Evolutionary conservation across 2,888 invertebrate genomes (phyloP), one percentile per base, ranked within the genome.

Genomic region (Patella depressa): DNA sequence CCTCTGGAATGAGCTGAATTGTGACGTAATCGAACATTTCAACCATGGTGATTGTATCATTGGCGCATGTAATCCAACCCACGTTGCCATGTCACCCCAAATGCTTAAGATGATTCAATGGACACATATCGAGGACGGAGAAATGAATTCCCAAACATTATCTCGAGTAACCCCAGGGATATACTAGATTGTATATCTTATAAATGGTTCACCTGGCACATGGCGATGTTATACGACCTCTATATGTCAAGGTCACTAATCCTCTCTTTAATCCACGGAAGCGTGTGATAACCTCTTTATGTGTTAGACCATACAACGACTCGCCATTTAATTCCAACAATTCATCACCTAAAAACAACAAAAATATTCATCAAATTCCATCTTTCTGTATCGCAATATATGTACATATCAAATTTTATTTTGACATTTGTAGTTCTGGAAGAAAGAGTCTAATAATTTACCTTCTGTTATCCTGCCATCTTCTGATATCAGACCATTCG

Each of bases 291-390:
- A 87, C 90, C 74, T 89, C 88, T 72, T 85, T 84, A 80, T 90
- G 98, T 82, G 96, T 96, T 90, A 96, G 93, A 76, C 96, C 96
- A 90, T 95, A 94, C 85, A 98, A 94, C 55, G 95, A 93, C 89
- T 94, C 94, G 84, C 95, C 96, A 92, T 98, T 98, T 78, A 98
- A 95, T 85, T 96, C 95, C 88, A 97, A 93, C 88, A 98, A 96
- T 93, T 98, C 97, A 93, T 98, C 98, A 89, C 97, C 97, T 90
- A 81, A 11, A 78, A 29, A 57, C 65, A 73, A 12, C 65, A 71
- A 11, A 71, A 53, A 55, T 24, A 65, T n/a, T 15, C 15, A 65
- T 45, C 45, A 45, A 45, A 45, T 45, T 45, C 34, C 34, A 34
- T 34, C 34, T 34, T 34, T 34, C 34, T 34, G 34, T 34, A 34